Evolutionary conservation across 1,140 invertebrate genomes (phyloP).

Genomic region (Pseudomyrmex dendroicus): DNA sequence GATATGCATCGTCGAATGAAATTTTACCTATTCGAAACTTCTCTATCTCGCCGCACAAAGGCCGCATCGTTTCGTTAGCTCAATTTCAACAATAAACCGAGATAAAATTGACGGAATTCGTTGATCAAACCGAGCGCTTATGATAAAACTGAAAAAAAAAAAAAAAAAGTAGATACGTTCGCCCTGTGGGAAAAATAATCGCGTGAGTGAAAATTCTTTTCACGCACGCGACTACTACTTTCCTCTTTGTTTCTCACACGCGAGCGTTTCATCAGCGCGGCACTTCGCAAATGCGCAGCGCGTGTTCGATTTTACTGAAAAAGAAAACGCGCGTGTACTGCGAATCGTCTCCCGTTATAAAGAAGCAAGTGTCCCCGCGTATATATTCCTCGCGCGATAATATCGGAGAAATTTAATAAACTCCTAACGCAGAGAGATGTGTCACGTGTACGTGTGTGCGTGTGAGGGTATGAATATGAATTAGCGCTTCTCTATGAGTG

Average conservation of each 20-base stretch:
- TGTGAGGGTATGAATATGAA: slow-evolving; percentile 31
- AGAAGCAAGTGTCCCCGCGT: not conserved
- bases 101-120: slow-evolving; percentile 5
- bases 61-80: slow-evolving; percentile 21
- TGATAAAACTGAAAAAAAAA: not conserved
- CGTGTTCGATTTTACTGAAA: not conserved
- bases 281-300: not conserved
- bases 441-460: not conserved
- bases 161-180: not conserved
- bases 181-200: slow-evolving; percentile 11
- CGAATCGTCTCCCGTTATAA: not conserved
- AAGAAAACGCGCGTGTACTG: not conserved
- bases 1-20: not conserved
- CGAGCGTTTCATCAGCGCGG: not conserved
- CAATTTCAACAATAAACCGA: slow-evolving; percentile 13
- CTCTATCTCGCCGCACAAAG: not conserved
- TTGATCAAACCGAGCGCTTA: slow-evolving; percentile 31
- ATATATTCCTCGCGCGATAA: not conserved
- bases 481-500: not conserved
- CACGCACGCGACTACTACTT: not conserved
- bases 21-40: slow-evolving; percentile 32
- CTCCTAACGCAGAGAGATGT: slow-evolving; percentile 12
- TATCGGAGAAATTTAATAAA: slow-evolving; percentile 20
- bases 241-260: slow-evolving; percentile 19
- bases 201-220: slow-evolving; percentile 15